A percentile compares a stretch with the other conserved stretches of the same genome.
These are phyloP conservation scores for Chaenodraco wilsoni DNA, from an alignment of 2,797 vertebrate species.

Conservation along the genomic window DNA sequence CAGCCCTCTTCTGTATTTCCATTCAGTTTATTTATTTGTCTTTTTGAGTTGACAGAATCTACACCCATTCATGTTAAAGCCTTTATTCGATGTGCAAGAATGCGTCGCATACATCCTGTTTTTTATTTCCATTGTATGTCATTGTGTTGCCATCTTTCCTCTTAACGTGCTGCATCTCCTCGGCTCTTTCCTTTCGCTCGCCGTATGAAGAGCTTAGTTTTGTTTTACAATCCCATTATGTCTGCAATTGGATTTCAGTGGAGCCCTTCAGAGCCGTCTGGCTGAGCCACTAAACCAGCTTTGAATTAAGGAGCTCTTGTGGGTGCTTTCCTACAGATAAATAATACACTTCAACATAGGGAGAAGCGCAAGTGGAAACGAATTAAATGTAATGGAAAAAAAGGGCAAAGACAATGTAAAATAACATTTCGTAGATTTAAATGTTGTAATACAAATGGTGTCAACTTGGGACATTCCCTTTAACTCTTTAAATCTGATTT, in stretches of 20 bases:
- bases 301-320: conserved; percentile 82
- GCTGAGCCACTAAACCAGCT: conserved; percentile 85
- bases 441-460: background rate
- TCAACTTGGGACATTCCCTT: conserved; percentile 14
- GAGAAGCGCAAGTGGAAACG: conserved; percentile 26
- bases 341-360: conserved; percentile 60
- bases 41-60: conserved; percentile 41
- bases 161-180: conserved; percentile 27
- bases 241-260: conserved; percentile 82
- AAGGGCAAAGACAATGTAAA: background rate
- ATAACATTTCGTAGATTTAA: background rate
- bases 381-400: background rate
- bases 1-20: conserved; percentile 38
- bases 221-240: conserved; percentile 83
- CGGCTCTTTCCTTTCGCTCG: conserved; percentile 46
- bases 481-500: conserved; percentile 42
- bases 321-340: conserved; percentile 65
- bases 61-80: conserved; percentile 35
- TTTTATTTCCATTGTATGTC: conserved; percentile 17
- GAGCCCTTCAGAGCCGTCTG: conserved; percentile 82
- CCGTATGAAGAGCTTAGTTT: conserved; percentile 62
- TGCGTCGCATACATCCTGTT: background rate
- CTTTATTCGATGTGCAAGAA: background rate
- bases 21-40: conserved; percentile 48
- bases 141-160: conserved; percentile 33